Base-by-base conservation (phyloP, 2,888 invertebrate genomes). In the Stictocephala bisonia region DNA sequence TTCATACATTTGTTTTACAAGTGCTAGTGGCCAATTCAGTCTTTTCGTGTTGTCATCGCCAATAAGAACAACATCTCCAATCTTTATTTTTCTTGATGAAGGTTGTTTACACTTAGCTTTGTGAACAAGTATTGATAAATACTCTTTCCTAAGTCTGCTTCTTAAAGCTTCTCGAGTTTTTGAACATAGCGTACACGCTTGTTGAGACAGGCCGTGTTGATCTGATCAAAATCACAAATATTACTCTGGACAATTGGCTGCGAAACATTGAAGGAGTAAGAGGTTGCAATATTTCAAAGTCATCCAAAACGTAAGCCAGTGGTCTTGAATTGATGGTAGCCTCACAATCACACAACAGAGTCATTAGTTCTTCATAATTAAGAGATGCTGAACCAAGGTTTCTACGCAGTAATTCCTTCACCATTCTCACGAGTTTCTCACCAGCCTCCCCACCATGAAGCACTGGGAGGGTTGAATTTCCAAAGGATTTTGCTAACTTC, bases 381-480 rank as follows among this genome's bases (percentile, higher is more conserved):
- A 75, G 7, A 13, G 22, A 22, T 22, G 71, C 50, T n/a, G 27
- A 35, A 7, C 76, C 76, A 22, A 76, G 22, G 29, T 51, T 51
- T 70, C 64, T 60, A 13, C 69, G 18, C 2, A 76, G 13, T 18
- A 75, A 3, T n/a, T 76, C 56, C 48, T 75, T 75, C 1, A 75
- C 40, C 13, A 73, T 27, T 18, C 72, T 11, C 13, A 75, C 29
- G 0, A 76, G 35, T 9, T 72, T n/a, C 58, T 75, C 74, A 0
- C 84, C 84, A n/a, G n/a, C n/a, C n/a, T 83, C 83, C 83, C 84
- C 85, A 85, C 74, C 71, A 72, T 13, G 53, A 51, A 1, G 67
- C 31, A 20, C 41, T 41, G 18, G 71, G 71, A 2, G n/a, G 71
- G 66, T 82, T 85, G 74, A 84, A 84, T 4, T 75, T 74, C 82